A percentile compares a stretch with the other conserved stretches of the same genome.
Conservation (phyloP, 2,113 vertebrate species). For the human (Homo sapiens) region GRCh38 chr3:110622501-110623000, state of each 20-base stretch:
- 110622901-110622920: fast-evolving
- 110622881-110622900: not conserved
- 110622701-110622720: not conserved
- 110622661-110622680: not conserved
- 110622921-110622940: not conserved
- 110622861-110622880: not conserved
- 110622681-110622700: not conserved
- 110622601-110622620: not conserved
- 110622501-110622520: fast-evolving
- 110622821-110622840: not conserved
- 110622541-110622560: not conserved
- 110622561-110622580: not conserved
- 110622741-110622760: not conserved
- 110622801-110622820: not conserved
- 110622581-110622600: not conserved
- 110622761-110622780: too few species aligned
- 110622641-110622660: not conserved
- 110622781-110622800: not conserved
- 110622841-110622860: too few species aligned
- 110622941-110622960: not conserved
- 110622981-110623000: not conserved
- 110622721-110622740: not conserved
- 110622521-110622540: not conserved
- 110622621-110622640: not conserved
- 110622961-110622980: not conserved